A percentile compares a stretch with the other conserved stretches of the same genome.
phyloP scores from a whole-genome alignment of 2,797 vertebrate species.

The Rhinogobio ventralis region DNA sequence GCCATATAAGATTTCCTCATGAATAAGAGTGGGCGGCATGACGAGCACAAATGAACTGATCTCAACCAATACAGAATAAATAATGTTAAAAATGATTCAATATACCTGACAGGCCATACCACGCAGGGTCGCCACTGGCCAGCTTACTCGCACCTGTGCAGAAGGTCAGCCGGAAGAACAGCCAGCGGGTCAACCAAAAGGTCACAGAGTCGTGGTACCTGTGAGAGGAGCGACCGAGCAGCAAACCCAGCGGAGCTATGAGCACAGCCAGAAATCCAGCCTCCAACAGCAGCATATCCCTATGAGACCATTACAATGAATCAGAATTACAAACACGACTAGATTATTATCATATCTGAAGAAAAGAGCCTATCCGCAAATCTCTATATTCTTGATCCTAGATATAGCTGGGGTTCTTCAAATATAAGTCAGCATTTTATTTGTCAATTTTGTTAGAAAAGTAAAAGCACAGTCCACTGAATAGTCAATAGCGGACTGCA shows the following conservation, averaged over 20 bases:
- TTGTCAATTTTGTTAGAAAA: background rate
- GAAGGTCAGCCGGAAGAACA: slow-evolving; percentile 87
- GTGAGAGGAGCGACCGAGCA: slow-evolving; percentile 36
- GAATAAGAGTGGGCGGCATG: background rate
- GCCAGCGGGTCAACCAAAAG: slow-evolving; percentile 86
- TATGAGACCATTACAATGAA: slow-evolving; percentile 52
- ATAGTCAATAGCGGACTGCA: background rate
- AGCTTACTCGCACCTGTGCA: slow-evolving; percentile 84
- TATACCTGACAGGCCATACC: slow-evolving; percentile 87
- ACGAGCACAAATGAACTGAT: background rate
- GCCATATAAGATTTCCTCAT: background rate
- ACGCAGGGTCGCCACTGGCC: slow-evolving; percentile 82
- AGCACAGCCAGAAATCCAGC: slow-evolving; percentile 80
- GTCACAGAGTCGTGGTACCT: slow-evolving; percentile 71
- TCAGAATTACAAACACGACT: background rate
- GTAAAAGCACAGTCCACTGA: background rate
- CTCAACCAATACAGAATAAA: background rate
- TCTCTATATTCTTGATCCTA: background rate
- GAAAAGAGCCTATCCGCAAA: background rate
- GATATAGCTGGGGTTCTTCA: background rate
- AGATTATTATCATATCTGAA: background rate
- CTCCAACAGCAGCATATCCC: slow-evolving; percentile 86
- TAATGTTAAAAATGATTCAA: background rate
- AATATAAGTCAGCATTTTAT: background rate
- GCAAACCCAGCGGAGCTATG: slow-evolving; percentile 76